A percentile compares a stretch with the other conserved stretches of the same genome.
phyloP scores from a whole-genome alignment of 2,888 invertebrate genomes.

The Globia sparganii region DNA sequence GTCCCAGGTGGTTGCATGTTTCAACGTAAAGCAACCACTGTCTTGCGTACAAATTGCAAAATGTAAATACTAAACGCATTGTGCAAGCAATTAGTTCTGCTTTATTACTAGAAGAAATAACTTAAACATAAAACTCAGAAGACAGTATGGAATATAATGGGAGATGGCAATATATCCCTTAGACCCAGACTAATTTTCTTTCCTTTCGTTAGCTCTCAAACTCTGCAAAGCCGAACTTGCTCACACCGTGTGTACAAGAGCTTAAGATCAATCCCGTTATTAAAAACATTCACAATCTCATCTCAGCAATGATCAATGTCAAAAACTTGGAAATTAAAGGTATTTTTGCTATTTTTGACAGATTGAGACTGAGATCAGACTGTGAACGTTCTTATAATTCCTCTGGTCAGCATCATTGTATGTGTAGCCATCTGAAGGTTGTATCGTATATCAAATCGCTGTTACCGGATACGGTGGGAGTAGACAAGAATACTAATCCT shows the following conservation, averaged over 20 bases:
- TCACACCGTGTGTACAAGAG: neutral
- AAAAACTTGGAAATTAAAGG: too few species aligned
- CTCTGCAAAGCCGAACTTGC: neutral
- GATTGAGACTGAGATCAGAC: too few species aligned
- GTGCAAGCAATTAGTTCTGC: constrained; percentile 49
- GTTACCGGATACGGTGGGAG: too few species aligned
- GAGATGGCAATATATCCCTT: neutral
- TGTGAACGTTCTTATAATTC: too few species aligned
- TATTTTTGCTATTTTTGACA: too few species aligned
- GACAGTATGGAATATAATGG: neutral
- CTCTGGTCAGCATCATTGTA: neutral
- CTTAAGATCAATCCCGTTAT: neutral
- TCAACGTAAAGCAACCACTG: constrained; percentile 30
- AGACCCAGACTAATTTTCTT: neutral
- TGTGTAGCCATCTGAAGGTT: neutral
- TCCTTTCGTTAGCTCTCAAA: neutral
- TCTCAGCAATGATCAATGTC: too few species aligned
- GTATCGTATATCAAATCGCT: neutral
- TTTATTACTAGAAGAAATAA: constrained; percentile 30
- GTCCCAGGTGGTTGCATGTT: constrained; percentile 46
- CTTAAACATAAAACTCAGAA: neutral
- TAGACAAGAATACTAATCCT: neutral
- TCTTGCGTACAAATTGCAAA: constrained; percentile 47
- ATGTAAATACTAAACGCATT: constrained; percentile 45
- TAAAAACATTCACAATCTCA: too few species aligned